phyloP scores from a whole-genome alignment of 2,888 invertebrate genomes.

The Pheosia tremula region DNA sequence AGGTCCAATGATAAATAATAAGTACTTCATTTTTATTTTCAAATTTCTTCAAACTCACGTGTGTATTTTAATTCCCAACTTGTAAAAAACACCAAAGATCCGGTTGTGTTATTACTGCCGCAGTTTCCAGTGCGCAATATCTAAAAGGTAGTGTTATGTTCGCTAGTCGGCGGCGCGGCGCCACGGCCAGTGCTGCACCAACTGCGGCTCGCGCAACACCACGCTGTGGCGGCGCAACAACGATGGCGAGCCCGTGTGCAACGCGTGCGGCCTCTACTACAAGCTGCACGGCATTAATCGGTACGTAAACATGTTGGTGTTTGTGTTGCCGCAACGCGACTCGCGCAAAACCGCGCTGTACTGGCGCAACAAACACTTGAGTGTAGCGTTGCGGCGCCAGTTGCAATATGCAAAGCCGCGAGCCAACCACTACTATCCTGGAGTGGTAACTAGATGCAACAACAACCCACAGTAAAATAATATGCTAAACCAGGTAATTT shows the following conservation, averaged over 20 bases:
- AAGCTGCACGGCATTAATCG: slow-evolving; percentile 96
- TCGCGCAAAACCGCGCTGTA: neutral
- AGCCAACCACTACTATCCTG: too few relatives aligned
- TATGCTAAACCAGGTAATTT: too few relatives aligned
- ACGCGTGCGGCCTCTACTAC: slow-evolving; percentile 98
- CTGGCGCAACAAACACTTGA: neutral
- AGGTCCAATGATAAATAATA: too few relatives aligned
- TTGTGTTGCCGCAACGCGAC: neutral
- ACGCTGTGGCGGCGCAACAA: slow-evolving; percentile 99
- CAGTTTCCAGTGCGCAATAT: neutral
- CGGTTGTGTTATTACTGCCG: neutral
- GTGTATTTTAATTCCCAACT: too few relatives aligned
- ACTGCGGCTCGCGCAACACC: slow-evolving; percentile 98
- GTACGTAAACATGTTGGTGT: slow-evolving; percentile 35
- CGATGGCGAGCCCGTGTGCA: slow-evolving; percentile 99
- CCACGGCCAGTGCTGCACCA: slow-evolving; percentile 96
- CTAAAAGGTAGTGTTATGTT: slow-evolving; percentile 45
- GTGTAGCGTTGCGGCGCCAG: too few relatives aligned
- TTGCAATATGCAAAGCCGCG: neutral
- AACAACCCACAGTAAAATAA: too few relatives aligned
- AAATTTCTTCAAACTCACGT: too few relatives aligned
- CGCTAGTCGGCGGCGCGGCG: slow-evolving; percentile 93
- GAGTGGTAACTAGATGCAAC: too few relatives aligned
- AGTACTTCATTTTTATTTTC: too few relatives aligned
- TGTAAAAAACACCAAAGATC: too few relatives aligned